Conservation (phyloP, 1,140 invertebrate genomes). For the Aleiodes sp. region DNA sequence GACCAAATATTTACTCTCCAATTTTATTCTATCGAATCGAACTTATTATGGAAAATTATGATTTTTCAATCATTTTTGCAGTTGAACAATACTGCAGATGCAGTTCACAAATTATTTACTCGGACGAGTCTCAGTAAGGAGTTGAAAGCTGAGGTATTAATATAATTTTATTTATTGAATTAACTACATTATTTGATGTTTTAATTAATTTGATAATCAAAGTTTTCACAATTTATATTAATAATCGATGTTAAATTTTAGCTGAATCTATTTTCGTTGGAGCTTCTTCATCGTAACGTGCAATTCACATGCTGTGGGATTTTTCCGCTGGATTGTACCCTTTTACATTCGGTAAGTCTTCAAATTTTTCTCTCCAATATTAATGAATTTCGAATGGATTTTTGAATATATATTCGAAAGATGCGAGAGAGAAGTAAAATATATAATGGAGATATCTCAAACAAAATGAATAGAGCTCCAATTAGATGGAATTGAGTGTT, state of each 20-base stretch:
- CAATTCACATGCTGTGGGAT: background rate
- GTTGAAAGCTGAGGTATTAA: background rate
- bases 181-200: too few relatives aligned
- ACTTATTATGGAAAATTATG: background rate
- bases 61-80: background rate
- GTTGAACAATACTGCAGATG: background rate
- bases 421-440: too few relatives aligned
- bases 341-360: background rate
- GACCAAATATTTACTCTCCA: background rate
- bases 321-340: background rate
- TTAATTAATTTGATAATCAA: too few relatives aligned
- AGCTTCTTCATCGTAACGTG: background rate
- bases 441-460: too few relatives aligned
- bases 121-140: background rate
- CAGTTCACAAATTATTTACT: background rate
- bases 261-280: background rate
- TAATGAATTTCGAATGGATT: too few relatives aligned
- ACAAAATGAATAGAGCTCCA: too few relatives aligned
- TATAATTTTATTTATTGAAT: background rate
- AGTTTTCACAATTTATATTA: too few relatives aligned
- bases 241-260: background rate
- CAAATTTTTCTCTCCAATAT: background rate
- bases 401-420: too few relatives aligned
- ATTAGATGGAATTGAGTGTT: too few relatives aligned
- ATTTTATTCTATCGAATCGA: background rate